A percentile compares a stretch with the other conserved stretches of the same genome.
phyloP scores from a whole-genome alignment of 2,888 invertebrate species.

The Tipula lateralis region DNA sequence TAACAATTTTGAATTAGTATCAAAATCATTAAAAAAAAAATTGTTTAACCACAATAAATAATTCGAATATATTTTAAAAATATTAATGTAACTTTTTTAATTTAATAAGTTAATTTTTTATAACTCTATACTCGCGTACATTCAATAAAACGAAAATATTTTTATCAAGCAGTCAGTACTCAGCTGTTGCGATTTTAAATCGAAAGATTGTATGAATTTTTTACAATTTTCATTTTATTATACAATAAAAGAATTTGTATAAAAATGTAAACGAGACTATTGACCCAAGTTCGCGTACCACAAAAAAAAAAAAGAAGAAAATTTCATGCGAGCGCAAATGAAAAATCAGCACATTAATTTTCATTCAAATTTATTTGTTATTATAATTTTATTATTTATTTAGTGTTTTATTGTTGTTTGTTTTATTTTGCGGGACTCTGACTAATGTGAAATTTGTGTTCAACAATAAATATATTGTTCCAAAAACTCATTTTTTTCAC shows the following conservation, averaged over 20 bases:
- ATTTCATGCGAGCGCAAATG: background rate
- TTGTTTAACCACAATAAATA: too few species aligned
- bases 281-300: background rate
- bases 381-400: background rate
- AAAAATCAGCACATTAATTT: background rate
- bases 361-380: slow-evolving; percentile 6
- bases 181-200: background rate
- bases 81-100: background rate
- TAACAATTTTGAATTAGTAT: too few species aligned
- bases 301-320: background rate
- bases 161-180: background rate
- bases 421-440: background rate
- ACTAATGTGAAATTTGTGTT: background rate
- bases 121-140: background rate
- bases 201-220: background rate
- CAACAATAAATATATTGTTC: background rate
- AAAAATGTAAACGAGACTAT: background rate
- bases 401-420: background rate
- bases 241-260: background rate
- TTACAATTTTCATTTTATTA: background rate
- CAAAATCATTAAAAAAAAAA: too few species aligned
- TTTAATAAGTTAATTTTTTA: background rate
- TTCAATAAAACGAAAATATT: background rate
- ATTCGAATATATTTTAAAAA: too few species aligned
- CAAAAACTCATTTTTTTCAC: background rate